A percentile compares a stretch with the other conserved stretches of the same genome.
Evolutionary conservation across 1,140 invertebrate genomes (phyloP).

Genomic region (Holotrichia oblita): DNA sequence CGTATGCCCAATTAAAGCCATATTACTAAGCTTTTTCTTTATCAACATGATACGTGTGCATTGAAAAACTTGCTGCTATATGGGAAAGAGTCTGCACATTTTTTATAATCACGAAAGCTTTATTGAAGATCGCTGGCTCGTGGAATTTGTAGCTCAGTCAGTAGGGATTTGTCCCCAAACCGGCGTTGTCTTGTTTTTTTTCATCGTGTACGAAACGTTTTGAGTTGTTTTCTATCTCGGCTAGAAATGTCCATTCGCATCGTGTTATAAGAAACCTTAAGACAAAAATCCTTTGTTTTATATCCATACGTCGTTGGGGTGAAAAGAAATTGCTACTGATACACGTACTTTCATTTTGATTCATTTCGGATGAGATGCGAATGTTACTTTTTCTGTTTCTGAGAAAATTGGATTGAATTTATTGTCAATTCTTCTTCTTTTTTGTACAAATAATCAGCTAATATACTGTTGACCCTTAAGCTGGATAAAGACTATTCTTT

Average conservation of each 20-base stretch:
- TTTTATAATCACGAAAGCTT: constrained; percentile 3
- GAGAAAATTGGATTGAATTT: constrained; percentile 3
- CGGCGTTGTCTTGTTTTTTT: not conserved
- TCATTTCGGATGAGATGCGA: not conserved
- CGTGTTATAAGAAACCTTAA: constrained; percentile 6
- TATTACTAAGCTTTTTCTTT: no score
- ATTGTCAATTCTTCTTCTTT: not conserved
- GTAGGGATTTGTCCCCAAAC: not conserved
- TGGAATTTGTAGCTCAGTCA: not conserved
- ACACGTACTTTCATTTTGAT: constrained; percentile 5
- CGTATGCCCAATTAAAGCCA: no score
- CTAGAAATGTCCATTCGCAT: constrained; percentile 5
- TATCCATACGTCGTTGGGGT: constrained; percentile 6
- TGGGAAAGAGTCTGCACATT: not conserved
- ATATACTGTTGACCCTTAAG: no score
- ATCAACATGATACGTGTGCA: not conserved
- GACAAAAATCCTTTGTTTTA: constrained; percentile 13
- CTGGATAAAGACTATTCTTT: no score
- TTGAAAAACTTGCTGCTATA: not conserved
- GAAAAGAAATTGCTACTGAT: constrained; percentile 15
- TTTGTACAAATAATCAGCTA: no score
- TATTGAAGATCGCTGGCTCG: constrained; percentile 6
- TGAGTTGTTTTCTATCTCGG: constrained; percentile 5
- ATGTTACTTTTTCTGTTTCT: not conserved
- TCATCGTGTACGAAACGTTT: not conserved